These are phyloP conservation scores for Brachypodius melanocephalos DNA, from an alignment of 2,113 vertebrate species.

Conservation along the genomic window DNA sequence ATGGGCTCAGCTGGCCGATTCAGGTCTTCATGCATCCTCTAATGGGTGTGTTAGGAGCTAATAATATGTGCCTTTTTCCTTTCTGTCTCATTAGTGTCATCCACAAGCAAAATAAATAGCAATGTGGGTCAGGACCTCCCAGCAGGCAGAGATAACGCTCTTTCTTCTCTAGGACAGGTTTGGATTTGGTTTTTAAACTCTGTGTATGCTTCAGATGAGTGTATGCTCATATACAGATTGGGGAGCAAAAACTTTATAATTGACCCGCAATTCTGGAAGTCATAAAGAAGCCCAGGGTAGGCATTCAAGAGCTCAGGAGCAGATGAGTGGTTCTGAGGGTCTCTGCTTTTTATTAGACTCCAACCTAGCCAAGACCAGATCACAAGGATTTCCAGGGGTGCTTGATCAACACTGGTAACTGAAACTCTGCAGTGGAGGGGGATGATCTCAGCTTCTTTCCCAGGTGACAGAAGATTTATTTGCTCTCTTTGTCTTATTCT, in stretches of 20 bases:
- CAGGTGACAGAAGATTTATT: neutral
- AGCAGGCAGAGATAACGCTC: neutral
- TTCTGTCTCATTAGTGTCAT: conserved; percentile 22
- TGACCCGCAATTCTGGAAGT: neutral
- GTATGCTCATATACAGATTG: neutral
- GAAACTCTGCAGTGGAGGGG: neutral
- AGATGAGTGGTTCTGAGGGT: neutral
- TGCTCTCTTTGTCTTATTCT: neutral
- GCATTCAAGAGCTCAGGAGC: neutral
- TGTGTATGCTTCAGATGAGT: neutral
- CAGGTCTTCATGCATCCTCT: neutral
- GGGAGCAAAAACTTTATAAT: neutral
- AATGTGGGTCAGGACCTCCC: conserved; percentile 54
- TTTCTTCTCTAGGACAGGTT: neutral
- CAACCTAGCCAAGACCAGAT: neutral
- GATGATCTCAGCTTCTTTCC: neutral
- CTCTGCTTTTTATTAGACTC: neutral
- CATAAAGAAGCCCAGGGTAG: neutral
- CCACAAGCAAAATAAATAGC: conserved; percentile 38
- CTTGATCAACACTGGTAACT: neutral
- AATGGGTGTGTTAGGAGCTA: conserved; percentile 2
- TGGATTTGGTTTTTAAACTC: neutral
- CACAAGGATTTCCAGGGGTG: neutral
- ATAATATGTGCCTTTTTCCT: conserved; percentile 2
- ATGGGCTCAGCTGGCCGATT: neutral